Evolutionary conservation across 1,140 invertebrate genomes (phyloP), one percentile per base, ranked within the genome.

Genomic region (Periplaneta americana): DNA sequence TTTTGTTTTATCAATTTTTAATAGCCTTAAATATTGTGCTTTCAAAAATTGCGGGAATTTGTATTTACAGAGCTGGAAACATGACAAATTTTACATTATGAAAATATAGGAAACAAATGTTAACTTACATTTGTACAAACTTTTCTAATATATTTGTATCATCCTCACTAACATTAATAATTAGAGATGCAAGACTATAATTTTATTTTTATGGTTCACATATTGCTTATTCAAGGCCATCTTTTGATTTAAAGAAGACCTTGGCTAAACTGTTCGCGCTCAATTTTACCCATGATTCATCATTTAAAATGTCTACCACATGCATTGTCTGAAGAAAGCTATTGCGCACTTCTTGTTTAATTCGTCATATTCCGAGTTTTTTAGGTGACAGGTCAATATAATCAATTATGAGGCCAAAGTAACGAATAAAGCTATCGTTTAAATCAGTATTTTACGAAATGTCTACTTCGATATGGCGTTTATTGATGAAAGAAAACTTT

Each of bases 251-350:
- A 18, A 34, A 36, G 28, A 9, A 78, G 35, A 34, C 35, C 35
- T 78, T 78, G 76, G 28, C 36, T 36, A 78, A 78, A 78, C 76
- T 81, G 57, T 81, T 81, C 80, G 66, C 80, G 80, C 80, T 74
- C 36, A 81, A 81, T 75, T 39, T 81, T 81, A 37, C 80, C 80
- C 80, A 81, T 81, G 66, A 81, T 81, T 81, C 80, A 81, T 75
- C 37, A 37, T 75, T 75, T 31, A 81, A 81, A 75, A 81, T 78
- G 76, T 78, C 76, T 78, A 78, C 76, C 76, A 78, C 80, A 81
- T 81, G 80, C 33, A 74, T 81, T 81, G 66, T 81, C 74, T 81
- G 74, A 74, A 35, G 34, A 39, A 81, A 37, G 74, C 33, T 74
- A 75, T 81, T 81, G 66, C 74, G 48, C 74, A 75, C 36, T 39